Evolutionary conservation across 1,140 invertebrate species (phyloP).

Genomic region (Sipha flava): DNA sequence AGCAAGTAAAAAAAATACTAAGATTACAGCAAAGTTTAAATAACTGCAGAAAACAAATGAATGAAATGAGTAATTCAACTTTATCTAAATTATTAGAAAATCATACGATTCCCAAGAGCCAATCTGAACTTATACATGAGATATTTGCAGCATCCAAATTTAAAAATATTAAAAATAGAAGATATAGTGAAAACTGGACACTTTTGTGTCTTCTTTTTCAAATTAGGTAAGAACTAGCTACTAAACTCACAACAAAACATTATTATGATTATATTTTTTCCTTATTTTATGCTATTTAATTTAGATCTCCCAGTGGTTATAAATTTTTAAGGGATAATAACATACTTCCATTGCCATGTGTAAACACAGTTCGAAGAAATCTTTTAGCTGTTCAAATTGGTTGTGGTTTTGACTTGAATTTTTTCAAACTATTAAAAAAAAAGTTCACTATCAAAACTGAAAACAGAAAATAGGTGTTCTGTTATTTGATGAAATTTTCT

Average conservation of each 20-base stretch:
- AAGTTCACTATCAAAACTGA: neutral
- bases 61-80: too few relatives aligned
- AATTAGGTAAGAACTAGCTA: neutral
- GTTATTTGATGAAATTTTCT: neutral
- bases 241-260: conserved; percentile 46
- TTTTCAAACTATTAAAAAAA: neutral
- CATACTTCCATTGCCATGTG: neutral
- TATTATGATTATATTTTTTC: neutral
- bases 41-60: too few relatives aligned
- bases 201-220: neutral
- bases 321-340: neutral
- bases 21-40: too few relatives aligned
- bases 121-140: neutral
- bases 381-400: neutral
- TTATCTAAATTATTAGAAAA: neutral
- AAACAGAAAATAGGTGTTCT: neutral
- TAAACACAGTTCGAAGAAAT: neutral
- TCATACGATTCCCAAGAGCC: neutral
- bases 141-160: neutral
- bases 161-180: neutral
- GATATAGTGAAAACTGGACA: neutral
- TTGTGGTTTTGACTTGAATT: neutral
- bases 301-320: neutral
- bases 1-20: too few relatives aligned
- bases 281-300: neutral